Base-by-base conservation (phyloP, 2,888 invertebrate genomes). In the Leptarthrus brevirostris region DNA sequence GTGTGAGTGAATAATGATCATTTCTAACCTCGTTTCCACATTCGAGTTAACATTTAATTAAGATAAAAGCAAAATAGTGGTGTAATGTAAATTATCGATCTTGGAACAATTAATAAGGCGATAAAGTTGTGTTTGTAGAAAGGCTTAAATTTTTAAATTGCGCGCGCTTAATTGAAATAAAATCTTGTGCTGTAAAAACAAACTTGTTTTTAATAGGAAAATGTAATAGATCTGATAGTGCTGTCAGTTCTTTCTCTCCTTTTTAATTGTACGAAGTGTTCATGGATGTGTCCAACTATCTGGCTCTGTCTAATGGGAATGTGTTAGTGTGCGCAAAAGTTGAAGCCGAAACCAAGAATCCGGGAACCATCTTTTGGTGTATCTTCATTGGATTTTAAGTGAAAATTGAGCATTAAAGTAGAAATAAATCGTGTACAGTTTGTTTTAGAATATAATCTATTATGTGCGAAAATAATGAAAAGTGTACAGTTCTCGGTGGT, bases 341-440 rank as follows among this genome's bases (percentile, higher is more conserved):
- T 56, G 61, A 72, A 72, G 61, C 61, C 72, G 54, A 64, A 64
- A 61, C 30, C 61, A 40, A 77, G 78, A 79, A 78, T 79, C 79
- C 77, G 79, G 79, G 79, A 79, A 79, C 79, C 79, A 79, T 79
- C 77, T 79, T 79, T 78, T 79, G 77, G 74, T 64, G 77, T 49
- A 49, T 49, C 58, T 72, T 72, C 72, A 47, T 72, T 47, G 34
- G 49, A 49, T 61, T 72, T 72, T 61, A 58, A 58, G 61, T 61
- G 61, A 58, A 61, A 58, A 72, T 49, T 56, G 24, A 26, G 44
- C 54, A 44, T 71, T 56, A 56, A 72, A 72, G 53, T 56, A 40
- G 34, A 18, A 44, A 56, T 24, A 56, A 26, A 40, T 40, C 24
- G 44, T 44, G 26, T n/a, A 22, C 26, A 56, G 8, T 16, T 56